Evolutionary conservation across 37 sponge, comb jelly and placozoan genomes (phyloP).

Genomic region (Cliona cf. orientalis): DNA sequence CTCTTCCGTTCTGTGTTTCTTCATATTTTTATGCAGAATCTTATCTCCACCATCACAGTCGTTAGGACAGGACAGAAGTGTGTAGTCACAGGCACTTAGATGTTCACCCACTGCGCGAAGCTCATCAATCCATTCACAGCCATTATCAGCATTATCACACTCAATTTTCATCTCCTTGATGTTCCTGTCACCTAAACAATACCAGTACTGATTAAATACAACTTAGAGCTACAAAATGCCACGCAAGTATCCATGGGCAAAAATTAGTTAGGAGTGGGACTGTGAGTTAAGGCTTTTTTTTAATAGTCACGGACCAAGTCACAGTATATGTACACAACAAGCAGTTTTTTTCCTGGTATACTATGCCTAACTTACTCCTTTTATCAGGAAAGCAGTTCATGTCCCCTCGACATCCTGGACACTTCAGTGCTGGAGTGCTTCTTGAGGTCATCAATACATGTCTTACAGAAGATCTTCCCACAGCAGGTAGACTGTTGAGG

Average conservation of each 20-base stretch:
- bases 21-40: constrained; percentile 12
- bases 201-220: no score
- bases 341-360: no score
- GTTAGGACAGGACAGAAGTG: constrained; percentile 22
- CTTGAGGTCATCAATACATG: constrained; percentile 3
- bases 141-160: constrained; percentile 15
- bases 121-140: constrained; percentile 35
- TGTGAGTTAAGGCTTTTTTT: no score
- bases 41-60: constrained; percentile 8
- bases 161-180: no score
- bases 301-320: no score
- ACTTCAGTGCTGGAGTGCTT: background rate
- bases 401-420: constrained; percentile 22
- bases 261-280: no score
- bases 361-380: constrained; percentile 6
- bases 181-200: no score
- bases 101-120: constrained; percentile 8
- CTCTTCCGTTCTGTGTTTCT: background rate
- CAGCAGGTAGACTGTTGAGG: constrained; percentile 5
- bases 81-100: constrained; percentile 6
- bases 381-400: background rate
- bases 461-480: constrained; percentile 41
- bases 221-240: no score
- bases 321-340: no score
- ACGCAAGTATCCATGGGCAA: no score